Evolutionary conservation across 2,888 invertebrate species (phyloP), one percentile per base, ranked within the genome.

Genomic region (Thysanoteuthis rhombus): DNA sequence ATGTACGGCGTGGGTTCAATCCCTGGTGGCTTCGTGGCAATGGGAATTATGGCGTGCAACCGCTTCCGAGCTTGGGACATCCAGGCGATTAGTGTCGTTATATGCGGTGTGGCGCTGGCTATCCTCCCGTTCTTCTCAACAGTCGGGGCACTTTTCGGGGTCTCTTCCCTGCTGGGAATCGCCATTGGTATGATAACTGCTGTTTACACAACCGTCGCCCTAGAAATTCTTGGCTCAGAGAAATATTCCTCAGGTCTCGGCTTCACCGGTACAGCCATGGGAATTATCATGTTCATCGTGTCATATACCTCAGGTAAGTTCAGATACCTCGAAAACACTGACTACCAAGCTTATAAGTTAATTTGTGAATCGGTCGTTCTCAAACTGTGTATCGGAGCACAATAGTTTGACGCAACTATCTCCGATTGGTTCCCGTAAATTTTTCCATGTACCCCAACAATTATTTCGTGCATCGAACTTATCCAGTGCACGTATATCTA

Each of bases 201-300:
- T 6, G 92, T 92, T 36, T 92, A 92, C 42, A 92, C 92, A 6
- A 92, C 92, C 1, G 92, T 92, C 40, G 92, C 92, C 36, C 32
- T 92, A 45, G 92, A 92, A 92, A 92, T 45, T 32, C 32, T 92
- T 42, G 92, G 92, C n/a, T 28, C n/a, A 2, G 92, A 92, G 40
- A 92, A 92, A n/a, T 92, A 92, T 92, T 92, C 92, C 16, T 92
- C 92, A 12, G 92, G 92, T 10, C 45, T 92, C 19, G 92, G 92
- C 12, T 92, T 92, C 32, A 92, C 92, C n/a, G 92, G 92, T n/a
- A 92, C 92, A n/a, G 92, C 92, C 5, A 92, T 92, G 92, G 92
- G 92, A n/a, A 38, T 40, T 28, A 2, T 92, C 36, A 92, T 92
- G 92, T 92, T 92, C 28, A 42, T 42, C 16, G 92, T 92, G 19